phyloP scores from a whole-genome alignment of 2,113 vertebrate species.

The Rhea americana region DNA sequence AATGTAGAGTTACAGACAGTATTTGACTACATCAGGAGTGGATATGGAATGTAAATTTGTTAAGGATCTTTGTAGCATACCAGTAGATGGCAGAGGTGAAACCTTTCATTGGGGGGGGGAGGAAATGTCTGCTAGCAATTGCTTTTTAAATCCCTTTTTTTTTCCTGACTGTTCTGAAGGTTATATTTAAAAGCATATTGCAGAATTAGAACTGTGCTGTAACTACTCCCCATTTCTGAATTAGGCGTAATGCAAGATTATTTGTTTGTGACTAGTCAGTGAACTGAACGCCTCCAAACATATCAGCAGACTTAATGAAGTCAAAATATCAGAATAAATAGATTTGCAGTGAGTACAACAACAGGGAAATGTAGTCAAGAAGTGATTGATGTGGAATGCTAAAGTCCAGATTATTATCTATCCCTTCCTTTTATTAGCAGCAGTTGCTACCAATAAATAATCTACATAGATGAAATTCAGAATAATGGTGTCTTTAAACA shows the following conservation, averaged over 20 bases:
- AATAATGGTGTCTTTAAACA: not conserved
- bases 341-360: accelerated
- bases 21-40: accelerated
- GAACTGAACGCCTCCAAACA: accelerated
- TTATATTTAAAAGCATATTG: accelerated
- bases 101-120: not conserved
- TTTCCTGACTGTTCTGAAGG: not conserved
- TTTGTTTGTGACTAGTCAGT: accelerated
- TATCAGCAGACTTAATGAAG: accelerated
- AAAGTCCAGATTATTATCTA: accelerated
- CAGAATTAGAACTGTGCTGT: not conserved
- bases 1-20: accelerated
- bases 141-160: not conserved
- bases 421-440: not conserved
- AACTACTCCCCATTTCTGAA: accelerated
- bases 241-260: accelerated
- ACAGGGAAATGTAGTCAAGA: not conserved
- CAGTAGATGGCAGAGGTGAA: constrained; percentile 45
- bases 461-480: accelerated
- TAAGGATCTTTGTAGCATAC: not conserved
- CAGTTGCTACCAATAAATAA: accelerated
- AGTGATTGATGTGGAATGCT: not conserved
- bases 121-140: not conserved
- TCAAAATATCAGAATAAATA: accelerated
- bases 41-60: accelerated